Evolutionary conservation across 2,888 invertebrate genomes (phyloP).

Genomic region (Tetramorium bicarinatum): DNA sequence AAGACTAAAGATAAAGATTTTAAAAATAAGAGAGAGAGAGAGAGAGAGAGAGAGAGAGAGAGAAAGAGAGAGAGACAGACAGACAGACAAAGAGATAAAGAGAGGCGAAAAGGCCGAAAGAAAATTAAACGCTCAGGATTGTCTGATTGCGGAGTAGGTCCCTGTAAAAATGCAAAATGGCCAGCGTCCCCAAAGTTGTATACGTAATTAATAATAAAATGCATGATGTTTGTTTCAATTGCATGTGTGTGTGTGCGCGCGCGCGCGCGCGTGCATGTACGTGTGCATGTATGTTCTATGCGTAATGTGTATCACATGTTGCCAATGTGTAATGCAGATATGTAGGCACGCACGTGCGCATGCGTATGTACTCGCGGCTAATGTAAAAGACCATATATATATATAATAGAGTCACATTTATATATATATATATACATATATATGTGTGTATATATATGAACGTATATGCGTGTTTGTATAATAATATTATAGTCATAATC

Average conservation of each 20-base stretch:
- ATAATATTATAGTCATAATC: constrained; percentile 56
- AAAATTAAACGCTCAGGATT: constrained; percentile 86
- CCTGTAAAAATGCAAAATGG: constrained; percentile 86
- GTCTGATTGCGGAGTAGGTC: constrained; percentile 86
- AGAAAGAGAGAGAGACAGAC: constrained; percentile 54
- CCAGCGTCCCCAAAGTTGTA: constrained; percentile 86
- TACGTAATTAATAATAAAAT: constrained; percentile 79
- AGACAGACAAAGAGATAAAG: constrained; percentile 58
- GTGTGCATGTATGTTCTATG: constrained; percentile 66
- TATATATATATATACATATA: constrained; percentile 58
- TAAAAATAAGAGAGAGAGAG: background rate
- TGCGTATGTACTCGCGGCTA: constrained; percentile 67
- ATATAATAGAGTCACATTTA: constrained; percentile 55
- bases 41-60: constrained; percentile 49
- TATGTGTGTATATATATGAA: constrained; percentile 43
- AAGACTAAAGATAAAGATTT: constrained; percentile 20
- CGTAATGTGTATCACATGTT: constrained; percentile 62
- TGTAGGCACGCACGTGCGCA: constrained; percentile 67
- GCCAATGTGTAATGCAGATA: constrained; percentile 58
- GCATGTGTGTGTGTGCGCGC: constrained; percentile 4
- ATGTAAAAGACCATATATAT: constrained; percentile 59
- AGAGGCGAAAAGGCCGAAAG: constrained; percentile 81
- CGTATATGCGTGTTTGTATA: constrained; percentile 50
- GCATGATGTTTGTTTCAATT: constrained; percentile 58
- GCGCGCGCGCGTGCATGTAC: constrained; percentile 13